Conservation (phyloP, 2,888 invertebrate genomes). For the Hydrotaea cyrtoneurina region DNA sequence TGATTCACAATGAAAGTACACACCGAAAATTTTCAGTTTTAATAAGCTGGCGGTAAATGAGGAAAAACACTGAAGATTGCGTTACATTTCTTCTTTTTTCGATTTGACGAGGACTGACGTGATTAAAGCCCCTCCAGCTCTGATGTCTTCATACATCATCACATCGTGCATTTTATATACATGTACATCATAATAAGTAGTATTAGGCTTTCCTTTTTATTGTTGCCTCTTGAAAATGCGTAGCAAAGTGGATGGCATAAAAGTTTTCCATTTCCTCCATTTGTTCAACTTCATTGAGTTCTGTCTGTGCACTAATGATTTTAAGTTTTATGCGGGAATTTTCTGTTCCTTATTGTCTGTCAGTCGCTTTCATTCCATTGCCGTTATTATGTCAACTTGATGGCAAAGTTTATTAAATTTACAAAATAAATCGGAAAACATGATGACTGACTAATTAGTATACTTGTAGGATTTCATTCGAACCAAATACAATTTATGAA, state of each 20-base stretch:
- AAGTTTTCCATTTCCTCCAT: not conserved
- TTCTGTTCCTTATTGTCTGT: not conserved
- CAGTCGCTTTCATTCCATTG: not conserved
- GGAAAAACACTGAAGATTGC: too few species aligned
- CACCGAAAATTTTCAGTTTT: too few species aligned
- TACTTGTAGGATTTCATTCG: too few species aligned
- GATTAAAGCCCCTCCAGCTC: too few species aligned
- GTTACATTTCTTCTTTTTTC: too few species aligned
- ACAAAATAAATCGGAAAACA: not conserved
- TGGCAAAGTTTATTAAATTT: slow-evolving; percentile 1
- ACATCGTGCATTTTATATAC: not conserved
- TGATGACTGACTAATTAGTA: not conserved
- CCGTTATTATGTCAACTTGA: not conserved
- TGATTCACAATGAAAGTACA: too few species aligned
- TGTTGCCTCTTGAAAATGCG: not conserved
- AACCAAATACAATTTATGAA: too few species aligned
- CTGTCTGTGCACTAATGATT: not conserved
- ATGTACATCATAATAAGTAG: not conserved
- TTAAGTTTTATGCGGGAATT: not conserved
- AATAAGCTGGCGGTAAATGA: too few species aligned
- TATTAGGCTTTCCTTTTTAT: not conserved
- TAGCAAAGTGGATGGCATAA: not conserved
- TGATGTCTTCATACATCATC: not conserved
- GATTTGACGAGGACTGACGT: too few species aligned
- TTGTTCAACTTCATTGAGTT: slow-evolving; percentile 1